Evolutionary conservation across 1,140 invertebrate species (phyloP), one percentile per base, ranked within the genome.

Genomic region (Tenebrio molitor): DNA sequence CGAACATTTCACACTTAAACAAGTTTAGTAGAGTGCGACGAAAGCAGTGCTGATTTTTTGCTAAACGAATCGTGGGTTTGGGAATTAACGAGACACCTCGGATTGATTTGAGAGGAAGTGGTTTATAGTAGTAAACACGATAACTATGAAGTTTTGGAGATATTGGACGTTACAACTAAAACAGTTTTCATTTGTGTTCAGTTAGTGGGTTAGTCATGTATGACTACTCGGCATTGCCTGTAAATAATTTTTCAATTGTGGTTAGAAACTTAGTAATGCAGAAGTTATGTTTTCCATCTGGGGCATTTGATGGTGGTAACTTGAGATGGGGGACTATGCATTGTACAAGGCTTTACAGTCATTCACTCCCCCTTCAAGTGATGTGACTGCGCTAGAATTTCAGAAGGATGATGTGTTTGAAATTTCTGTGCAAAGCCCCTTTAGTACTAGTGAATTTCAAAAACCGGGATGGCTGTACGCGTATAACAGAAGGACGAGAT

Each of bases 361-460:
- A 33, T 81, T 72, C 44, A 74, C 71, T 63, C 77, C 78, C 21
- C 25, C 69, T 53, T 50, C 71, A 66, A 71, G 74, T 58, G 73
- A 79, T 73, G 68, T 71, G 16, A 44, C 50, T 36, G 68, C 70
- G 15, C 46, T 80, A 41, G 68, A 71, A 12, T 77, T 79, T 65
- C 76, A 77, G 73, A 78, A 76, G 68, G 79, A 79, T 64, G 79
- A 81, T 67, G 74, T 77, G 16, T 76, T 81, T 72, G 71, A 79
- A 69, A 77, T 76, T 14, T 62, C 74, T 16, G 74, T 73, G 14
- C 75, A 78, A n/a, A 68, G 68, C 17, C 69, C 73, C 8, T 72
- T 72, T 50, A 19, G 25, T 14, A 69, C 66, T 12, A 69, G 25
- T 46, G 44, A 69, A 58, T 39, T 39, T 7, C 34, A 62, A 17